Evolutionary conservation across 92 coral and sea anemone species (phyloP).

Genomic region (Hydrozoanthus gracilis): DNA sequence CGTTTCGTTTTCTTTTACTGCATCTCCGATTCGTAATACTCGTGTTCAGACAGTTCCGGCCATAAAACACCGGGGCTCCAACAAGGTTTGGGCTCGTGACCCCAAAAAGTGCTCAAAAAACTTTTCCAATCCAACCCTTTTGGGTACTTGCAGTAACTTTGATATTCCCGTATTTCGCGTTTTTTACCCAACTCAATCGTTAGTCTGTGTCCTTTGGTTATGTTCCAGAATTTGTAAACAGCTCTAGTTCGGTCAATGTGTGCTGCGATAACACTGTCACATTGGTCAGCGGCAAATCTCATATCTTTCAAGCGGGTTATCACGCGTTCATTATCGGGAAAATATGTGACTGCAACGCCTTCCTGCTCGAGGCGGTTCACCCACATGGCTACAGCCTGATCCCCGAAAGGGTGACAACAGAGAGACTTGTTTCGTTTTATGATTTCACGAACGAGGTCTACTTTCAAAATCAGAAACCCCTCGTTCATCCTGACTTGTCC

Average conservation of each 20-base stretch:
- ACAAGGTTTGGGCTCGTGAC: constrained; percentile 57
- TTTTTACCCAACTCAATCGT: background rate
- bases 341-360: constrained; percentile 54
- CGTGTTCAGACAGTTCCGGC: constrained; percentile 30
- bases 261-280: constrained; percentile 43
- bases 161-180: constrained; percentile 36
- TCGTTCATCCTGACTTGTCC: constrained; percentile 60
- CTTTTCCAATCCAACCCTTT: constrained; percentile 60
- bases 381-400: constrained; percentile 68
- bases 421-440: constrained; percentile 54
- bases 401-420: constrained; percentile 62
- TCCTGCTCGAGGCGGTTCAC: constrained; percentile 54
- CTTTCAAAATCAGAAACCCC: constrained; percentile 51
- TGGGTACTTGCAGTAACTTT: constrained; percentile 40
- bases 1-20: too few relatives aligned
- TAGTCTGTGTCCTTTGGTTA: constrained; percentile 44
- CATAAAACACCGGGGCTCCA: constrained; percentile 56
- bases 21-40: background rate
- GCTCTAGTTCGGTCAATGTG: constrained; percentile 58
- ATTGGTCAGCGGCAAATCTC: background rate
- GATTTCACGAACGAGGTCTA: constrained; percentile 56
- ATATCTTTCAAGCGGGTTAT: constrained; percentile 33
- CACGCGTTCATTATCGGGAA: constrained; percentile 55
- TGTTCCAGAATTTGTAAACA: constrained; percentile 54
- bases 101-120: constrained; percentile 42